phyloP scores from a whole-genome alignment of 2,888 invertebrate genomes.

The Pachymerium ferrugineum region DNA sequence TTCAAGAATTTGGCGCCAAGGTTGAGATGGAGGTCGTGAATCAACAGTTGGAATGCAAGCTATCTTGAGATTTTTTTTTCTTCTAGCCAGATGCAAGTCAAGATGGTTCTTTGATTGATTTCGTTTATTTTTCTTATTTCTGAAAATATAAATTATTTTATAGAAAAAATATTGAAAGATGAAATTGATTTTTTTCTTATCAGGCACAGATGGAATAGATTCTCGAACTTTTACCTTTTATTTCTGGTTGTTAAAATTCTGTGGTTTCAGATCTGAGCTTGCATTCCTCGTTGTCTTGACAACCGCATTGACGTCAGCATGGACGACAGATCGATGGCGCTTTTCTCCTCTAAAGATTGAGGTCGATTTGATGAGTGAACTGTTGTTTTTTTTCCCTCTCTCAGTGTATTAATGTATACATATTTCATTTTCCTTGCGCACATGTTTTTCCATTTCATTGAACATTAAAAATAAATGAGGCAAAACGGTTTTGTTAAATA shows the following conservation, averaged over 20 bases:
- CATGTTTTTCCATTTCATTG: no score
- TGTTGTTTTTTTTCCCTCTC: background rate
- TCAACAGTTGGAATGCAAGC: slow-evolving; percentile 23
- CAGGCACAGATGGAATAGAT: background rate
- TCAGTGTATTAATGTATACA: background rate
- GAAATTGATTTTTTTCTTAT: background rate
- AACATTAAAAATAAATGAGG: background rate
- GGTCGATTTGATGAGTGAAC: slow-evolving; percentile 1
- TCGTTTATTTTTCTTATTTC: background rate
- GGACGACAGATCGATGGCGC: slow-evolving; percentile 27
- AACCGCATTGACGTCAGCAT: background rate
- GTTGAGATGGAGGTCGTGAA: slow-evolving; percentile 25
- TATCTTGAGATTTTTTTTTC: slow-evolving; percentile 14
- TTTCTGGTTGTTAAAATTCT: no score
- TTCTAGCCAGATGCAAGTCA: slow-evolving; percentile 13
- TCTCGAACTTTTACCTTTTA: background rate
- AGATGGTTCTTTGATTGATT: background rate
- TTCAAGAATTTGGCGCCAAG: slow-evolving; percentile 27
- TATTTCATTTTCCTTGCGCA: no score
- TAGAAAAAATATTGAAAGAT: background rate
- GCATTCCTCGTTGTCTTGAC: slow-evolving; percentile 14
- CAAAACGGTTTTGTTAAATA: no score
- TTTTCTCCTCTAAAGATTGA: slow-evolving; percentile 20
- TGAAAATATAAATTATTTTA: background rate
- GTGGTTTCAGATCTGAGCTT: slow-evolving; percentile 21